Evolutionary conservation across 1,140 invertebrate genomes (phyloP).

Genomic region (Philotrypesis tridentata): DNA sequence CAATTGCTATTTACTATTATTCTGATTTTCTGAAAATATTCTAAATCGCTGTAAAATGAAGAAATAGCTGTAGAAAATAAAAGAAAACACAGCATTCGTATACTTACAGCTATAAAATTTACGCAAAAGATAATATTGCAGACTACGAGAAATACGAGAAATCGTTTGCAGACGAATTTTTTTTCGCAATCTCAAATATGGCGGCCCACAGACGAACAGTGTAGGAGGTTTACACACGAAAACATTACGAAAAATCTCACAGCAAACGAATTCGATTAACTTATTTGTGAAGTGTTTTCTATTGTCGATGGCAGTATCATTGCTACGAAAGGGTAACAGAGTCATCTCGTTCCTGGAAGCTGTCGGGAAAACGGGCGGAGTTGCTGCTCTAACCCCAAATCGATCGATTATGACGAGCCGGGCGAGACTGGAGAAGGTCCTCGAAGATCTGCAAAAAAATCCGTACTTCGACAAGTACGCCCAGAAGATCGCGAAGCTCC

Average conservation of each 20-base stretch:
- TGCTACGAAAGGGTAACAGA: slow-evolving; percentile 17
- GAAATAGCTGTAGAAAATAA: too few species aligned
- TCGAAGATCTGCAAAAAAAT: slow-evolving; percentile 82
- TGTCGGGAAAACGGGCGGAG: neutral
- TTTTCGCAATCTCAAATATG: neutral
- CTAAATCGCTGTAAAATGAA: too few species aligned
- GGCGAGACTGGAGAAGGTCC: slow-evolving; percentile 73
- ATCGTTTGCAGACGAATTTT: neutral
- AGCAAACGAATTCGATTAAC: neutral
- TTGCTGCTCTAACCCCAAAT: slow-evolving; percentile 42
- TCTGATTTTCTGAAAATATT: too few species aligned
- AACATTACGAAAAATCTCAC: neutral
- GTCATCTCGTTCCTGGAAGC: neutral
- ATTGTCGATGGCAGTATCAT: slow-evolving; percentile 38
- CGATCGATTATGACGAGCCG: slow-evolving; percentile 75
- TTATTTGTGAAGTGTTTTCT: neutral
- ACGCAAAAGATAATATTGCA: too few species aligned
- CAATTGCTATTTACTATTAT: too few species aligned
- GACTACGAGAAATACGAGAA: too few species aligned
- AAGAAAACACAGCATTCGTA: too few species aligned
- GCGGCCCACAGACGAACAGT: neutral
- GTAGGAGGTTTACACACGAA: neutral
- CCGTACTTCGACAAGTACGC: slow-evolving; percentile 90
- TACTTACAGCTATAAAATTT: too few species aligned
- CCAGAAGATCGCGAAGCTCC: slow-evolving; percentile 82